These are phyloP conservation scores for Cynoglossus semilaevis DNA, from an alignment of 2,113 vertebrate genomes.

Conservation along the genomic window DNA sequence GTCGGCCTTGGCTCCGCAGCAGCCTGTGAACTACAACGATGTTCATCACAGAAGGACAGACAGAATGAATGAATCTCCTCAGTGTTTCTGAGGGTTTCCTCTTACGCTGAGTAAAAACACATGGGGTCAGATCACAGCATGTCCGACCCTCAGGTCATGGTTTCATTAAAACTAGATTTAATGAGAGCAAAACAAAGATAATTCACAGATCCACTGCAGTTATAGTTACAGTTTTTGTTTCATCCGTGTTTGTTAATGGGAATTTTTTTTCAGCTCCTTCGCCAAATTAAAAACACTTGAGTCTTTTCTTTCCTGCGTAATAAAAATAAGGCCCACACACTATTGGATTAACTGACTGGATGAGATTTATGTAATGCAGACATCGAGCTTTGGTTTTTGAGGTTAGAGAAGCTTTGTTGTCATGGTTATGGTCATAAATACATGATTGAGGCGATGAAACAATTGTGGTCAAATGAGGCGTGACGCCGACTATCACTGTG, in stretches of 20 bases:
- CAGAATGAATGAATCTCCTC: slow-evolving; percentile 23
- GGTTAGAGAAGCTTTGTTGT: not conserved
- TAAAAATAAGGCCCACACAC: not conserved
- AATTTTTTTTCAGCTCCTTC: not conserved
- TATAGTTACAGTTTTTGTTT: not conserved
- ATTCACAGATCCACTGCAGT: not conserved
- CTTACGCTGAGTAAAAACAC: slow-evolving; percentile 45
- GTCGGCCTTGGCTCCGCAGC: slow-evolving; percentile 19
- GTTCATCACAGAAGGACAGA: slow-evolving; percentile 6
- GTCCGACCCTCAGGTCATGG: slow-evolving; percentile 1
- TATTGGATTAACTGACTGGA: not conserved
- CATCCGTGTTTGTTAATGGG: not conserved
- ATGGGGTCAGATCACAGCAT: slow-evolving; percentile 24
- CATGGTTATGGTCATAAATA: not conserved
- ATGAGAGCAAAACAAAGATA: not conserved
- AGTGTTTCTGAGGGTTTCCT: slow-evolving; percentile 40
- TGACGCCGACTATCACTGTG: not conserved
- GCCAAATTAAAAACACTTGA: not conserved
- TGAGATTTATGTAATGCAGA: not conserved
- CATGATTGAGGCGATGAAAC: not conserved
- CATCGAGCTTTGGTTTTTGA: not conserved
- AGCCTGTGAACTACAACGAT: slow-evolving; percentile 33
- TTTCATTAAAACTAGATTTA: slow-evolving; percentile 11
- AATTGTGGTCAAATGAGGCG: not conserved
- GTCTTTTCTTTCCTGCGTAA: not conserved